Evolutionary conservation across 2,113 vertebrate genomes (phyloP).

Genomic region (Cariama cristata): DNA sequence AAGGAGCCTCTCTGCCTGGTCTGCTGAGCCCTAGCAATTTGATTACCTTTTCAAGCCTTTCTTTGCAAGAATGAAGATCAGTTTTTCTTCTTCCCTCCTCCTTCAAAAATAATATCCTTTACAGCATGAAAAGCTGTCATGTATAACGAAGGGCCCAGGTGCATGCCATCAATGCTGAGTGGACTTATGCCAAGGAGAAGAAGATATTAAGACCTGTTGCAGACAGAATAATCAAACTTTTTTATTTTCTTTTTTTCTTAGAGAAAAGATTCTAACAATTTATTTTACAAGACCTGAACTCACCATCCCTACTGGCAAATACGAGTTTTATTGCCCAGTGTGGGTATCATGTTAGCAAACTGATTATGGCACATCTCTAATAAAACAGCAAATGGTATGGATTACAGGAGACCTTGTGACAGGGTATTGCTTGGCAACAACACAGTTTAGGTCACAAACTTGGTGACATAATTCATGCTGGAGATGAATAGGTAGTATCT

Average conservation of each 20-base stretch:
- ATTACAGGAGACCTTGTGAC: conserved; percentile 11
- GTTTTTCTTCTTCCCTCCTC: not conserved
- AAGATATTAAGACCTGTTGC: not conserved
- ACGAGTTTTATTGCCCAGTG: not conserved
- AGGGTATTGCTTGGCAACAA: conserved; percentile 16
- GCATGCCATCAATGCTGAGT: not conserved
- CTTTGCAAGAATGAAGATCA: not conserved
- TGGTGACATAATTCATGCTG: not conserved
- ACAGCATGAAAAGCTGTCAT: not conserved
- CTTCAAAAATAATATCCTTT: not conserved
- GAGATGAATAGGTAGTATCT: not conserved
- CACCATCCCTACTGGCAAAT: not conserved
- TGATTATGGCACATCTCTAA: not conserved
- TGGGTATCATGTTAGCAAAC: not conserved
- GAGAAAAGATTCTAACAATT: not conserved
- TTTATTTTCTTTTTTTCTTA: not conserved
- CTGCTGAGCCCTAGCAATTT: not conserved
- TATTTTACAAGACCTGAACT: not conserved
- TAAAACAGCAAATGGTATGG: not conserved
- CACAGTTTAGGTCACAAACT: not conserved
- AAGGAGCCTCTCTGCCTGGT: not conserved
- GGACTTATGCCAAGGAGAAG: not conserved
- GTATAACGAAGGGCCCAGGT: not conserved
- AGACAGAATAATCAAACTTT: not conserved
- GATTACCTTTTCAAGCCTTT: not conserved